Evolutionary conservation across 1,140 invertebrate genomes (phyloP), one percentile per base, ranked within the genome.

Genomic region (Zeugodacus cucurbitae): DNA sequence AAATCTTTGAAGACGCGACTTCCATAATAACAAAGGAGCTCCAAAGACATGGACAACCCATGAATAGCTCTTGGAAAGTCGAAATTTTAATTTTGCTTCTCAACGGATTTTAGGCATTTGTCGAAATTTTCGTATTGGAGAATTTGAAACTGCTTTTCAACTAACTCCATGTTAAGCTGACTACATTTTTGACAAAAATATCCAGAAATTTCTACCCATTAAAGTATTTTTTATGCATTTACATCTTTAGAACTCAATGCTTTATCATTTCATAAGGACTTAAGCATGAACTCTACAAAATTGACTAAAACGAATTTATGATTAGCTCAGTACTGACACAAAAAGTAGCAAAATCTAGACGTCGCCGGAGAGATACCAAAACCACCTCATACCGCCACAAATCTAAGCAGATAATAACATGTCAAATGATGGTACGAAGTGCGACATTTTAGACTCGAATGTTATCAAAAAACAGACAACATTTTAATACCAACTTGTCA

Each of bases 401-500:
- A 74, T 11, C 17, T 74, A 41, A 74, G 70, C 6, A 74, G 70
- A 74, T 74, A 74, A 74, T 74, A 22, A 41, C 32, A 8, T 74
- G 70, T 74, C 70, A 74, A 41, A n/a, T 20, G 70, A 74, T 74
- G 70, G 37, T 74, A 74, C 37, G 37, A 37, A 74, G 14, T 74
- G 20, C 1, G 70, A 74, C 64, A 74, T 4, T 74, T 41, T 70
- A 34, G 32, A 32, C 34, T 29, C 14, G n/a, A 29, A 34, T 32
- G 14, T 74, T 22, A 74, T 74, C 64, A 11, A 29, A 70, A 32
- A 26, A n/a, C 0, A 74, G 44, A 41, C 20, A 74, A 74, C 70
- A 70, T 70, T 70, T 70, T 34, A 54, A 34, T 70, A 32, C 70
- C 37, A 74, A 74, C 70, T 41, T 74, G 70, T 74, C 70, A 74